These are phyloP conservation scores for Pelvicachromis taeniatus DNA, from an alignment of 2,113 vertebrate species.

Conservation along the genomic window DNA sequence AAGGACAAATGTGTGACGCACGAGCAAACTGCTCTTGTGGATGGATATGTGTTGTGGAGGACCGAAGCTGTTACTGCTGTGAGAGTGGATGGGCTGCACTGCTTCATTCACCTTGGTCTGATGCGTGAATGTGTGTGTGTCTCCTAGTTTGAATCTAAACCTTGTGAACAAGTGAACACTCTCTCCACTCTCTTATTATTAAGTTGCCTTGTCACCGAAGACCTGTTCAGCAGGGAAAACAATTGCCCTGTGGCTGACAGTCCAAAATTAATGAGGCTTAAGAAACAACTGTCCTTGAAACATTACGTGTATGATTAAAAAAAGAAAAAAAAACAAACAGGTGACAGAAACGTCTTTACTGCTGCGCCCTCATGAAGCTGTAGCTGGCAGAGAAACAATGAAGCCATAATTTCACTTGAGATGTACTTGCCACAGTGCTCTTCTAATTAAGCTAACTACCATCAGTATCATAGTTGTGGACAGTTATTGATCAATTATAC, in stretches of 20 bases:
- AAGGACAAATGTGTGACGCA: background rate
- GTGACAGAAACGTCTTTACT: background rate
- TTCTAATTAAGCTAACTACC: background rate
- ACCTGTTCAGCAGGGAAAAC: background rate
- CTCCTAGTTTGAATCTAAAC: background rate
- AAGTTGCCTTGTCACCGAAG: background rate
- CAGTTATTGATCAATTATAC: background rate
- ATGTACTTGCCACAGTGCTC: background rate
- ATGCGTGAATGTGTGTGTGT: background rate
- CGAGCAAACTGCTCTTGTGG: background rate
- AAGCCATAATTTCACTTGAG: background rate
- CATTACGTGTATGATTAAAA: background rate
- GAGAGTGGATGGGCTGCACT: background rate
- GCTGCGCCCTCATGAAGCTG: background rate
- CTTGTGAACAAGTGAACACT: background rate
- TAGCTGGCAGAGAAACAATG: background rate
- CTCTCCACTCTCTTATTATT: background rate
- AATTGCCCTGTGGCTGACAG: background rate
- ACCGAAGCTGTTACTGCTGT: background rate
- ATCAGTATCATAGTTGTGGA: background rate
- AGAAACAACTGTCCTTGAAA: slow-evolving; percentile 16
- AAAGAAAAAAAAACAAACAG: background rate
- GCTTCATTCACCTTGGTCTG: background rate
- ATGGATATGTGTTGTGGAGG: background rate
- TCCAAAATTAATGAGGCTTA: slow-evolving; percentile 24